These are phyloP conservation scores for Hephaestus fuliginosus DNA, from an alignment of 2,797 vertebrate genomes.

Conservation along the genomic window DNA sequence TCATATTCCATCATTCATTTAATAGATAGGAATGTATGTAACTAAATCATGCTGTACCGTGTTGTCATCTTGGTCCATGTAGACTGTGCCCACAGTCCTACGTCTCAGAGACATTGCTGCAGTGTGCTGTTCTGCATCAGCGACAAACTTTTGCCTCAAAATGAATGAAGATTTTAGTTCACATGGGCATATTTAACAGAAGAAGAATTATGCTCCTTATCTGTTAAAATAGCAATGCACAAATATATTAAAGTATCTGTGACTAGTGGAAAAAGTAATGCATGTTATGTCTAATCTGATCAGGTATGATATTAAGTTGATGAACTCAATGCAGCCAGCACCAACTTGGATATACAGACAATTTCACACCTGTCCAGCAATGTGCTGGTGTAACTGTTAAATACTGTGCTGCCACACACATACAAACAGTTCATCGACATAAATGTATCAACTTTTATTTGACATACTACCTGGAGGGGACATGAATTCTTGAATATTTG, in stretches of 20 bases:
- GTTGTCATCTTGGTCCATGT: constrained; percentile 77
- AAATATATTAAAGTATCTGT: neutral
- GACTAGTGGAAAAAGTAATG: neutral
- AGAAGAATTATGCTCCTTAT: too few relatives aligned
- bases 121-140: constrained; percentile 58
- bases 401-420: too few relatives aligned
- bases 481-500: too few relatives aligned
- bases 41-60: constrained; percentile 73
- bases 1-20: too few relatives aligned
- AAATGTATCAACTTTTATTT: too few relatives aligned
- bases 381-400: too few relatives aligned
- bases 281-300: neutral
- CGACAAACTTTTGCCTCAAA: constrained; percentile 81
- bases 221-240: neutral
- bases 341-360: too few relatives aligned
- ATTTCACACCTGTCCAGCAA: too few relatives aligned
- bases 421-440: too few relatives aligned
- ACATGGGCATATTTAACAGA: neutral
- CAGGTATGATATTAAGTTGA: too few relatives aligned
- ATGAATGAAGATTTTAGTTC: neutral
- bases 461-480: too few relatives aligned
- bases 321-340: too few relatives aligned
- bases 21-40: neutral
- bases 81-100: constrained; percentile 72
- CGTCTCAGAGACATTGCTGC: constrained; percentile 67